Evolutionary conservation across 1,140 invertebrate genomes (phyloP), one percentile per base, ranked within the genome.

Genomic region (Ips nitidus): DNA sequence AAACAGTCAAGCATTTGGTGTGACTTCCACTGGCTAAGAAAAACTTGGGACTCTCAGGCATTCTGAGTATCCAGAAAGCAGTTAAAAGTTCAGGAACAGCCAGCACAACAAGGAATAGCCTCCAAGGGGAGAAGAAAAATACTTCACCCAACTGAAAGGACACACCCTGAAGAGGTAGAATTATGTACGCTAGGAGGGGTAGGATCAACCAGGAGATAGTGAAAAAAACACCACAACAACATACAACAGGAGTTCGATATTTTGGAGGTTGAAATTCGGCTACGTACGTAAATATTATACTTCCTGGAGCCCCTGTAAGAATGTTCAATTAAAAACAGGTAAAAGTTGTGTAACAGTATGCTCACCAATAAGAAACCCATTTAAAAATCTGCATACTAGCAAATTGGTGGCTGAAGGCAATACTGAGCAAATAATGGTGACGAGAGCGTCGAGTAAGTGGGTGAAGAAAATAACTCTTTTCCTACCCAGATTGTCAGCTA

Each of bases 1-100:
- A 77, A 7, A 88, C 81, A 37, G 82, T 72, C 1, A 92, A 73
- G 0, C 90, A 85, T 72, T 87, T 84, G 0, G 87, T 81, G 5
- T 81, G 76, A 70, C 81, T 83, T 63, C 89, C 88, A 77, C 86
- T 84, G 0, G 86, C 83, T 3, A 92, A 78, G 6, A 90, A 80
- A 77, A 88, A 94, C 75, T 92, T 92, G 0, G 93, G 92, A 69
- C 90, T 93, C 77, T 94, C 93, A 0, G 89, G 88, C 3, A 89
- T 81, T 4, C 82, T 79, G 3, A 86, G 82, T 0, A 86, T 74
- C 58, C 87, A 80, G 0, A 86, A 22, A 1, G 83, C 74, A 0
- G 84, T 83, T 2, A 85, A 57, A 37, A 89, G 70, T 41, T 85
- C 84, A 1, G 88, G 83, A 0, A 87, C 45, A 0, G 84, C 84